Evolutionary conservation across 2,113 vertebrate genomes (phyloP).

Genomic region (Rhagologus leucostigma): DNA sequence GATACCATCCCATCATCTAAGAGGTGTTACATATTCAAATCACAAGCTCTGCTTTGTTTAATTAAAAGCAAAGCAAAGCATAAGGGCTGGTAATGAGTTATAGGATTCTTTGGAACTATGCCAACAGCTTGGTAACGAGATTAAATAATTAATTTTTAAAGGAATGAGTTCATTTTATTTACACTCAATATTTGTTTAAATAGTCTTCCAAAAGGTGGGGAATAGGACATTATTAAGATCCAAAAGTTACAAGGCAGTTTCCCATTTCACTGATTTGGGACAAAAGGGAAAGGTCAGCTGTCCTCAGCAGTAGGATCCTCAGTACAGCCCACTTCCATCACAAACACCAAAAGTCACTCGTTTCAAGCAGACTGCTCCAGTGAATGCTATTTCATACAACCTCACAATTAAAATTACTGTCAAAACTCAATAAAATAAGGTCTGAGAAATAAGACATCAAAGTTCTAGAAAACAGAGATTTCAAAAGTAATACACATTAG

Average conservation of each 20-base stretch:
- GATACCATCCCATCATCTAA: neutral
- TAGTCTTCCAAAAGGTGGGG: neutral
- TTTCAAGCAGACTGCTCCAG: neutral
- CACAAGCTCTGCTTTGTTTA: constrained; percentile 37
- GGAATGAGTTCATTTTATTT: neutral
- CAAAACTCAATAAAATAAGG: neutral
- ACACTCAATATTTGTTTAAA: neutral
- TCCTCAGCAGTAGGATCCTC: neutral
- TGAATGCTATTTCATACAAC: neutral
- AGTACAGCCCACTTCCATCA: neutral
- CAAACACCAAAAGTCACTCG: neutral
- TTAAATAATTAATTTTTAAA: neutral
- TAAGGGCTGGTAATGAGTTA: constrained; percentile 16
- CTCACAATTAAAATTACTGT: neutral
- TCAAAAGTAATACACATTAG: neutral
- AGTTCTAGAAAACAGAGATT: neutral
- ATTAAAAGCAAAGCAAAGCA: constrained; percentile 46
- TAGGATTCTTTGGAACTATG: constrained; percentile 5
- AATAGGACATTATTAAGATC: neutral
- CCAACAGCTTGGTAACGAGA: neutral
- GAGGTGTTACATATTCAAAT: constrained; percentile 12
- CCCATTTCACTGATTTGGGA: neutral
- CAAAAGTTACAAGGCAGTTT: neutral
- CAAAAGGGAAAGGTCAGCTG: neutral
- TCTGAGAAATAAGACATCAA: neutral